Conservation (phyloP, 2,113 vertebrate species). For the Colius striatus region DNA sequence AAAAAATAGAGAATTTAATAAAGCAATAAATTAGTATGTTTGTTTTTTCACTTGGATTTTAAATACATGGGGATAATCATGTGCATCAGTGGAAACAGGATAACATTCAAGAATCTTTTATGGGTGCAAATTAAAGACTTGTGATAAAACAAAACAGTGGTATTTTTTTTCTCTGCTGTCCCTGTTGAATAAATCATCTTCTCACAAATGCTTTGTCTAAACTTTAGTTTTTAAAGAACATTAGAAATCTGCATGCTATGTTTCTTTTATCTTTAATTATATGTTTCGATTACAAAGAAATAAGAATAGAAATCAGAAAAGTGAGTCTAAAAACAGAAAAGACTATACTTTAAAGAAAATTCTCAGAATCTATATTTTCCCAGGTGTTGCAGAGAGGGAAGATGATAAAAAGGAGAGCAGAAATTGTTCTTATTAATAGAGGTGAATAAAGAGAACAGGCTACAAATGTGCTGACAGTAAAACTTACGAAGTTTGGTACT, state of each 20-base stretch:
- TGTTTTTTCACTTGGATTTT: background rate
- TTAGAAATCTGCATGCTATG: background rate
- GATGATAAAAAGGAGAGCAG: background rate
- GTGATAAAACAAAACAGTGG: background rate
- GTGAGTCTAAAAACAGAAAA: background rate
- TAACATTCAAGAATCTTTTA: background rate
- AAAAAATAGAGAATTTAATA: background rate
- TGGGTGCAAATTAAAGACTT: background rate
- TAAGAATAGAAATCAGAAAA: background rate
- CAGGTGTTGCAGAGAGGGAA: background rate
- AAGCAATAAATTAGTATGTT: background rate
- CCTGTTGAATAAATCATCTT: background rate
- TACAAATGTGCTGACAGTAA: background rate
- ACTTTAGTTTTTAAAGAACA: background rate
- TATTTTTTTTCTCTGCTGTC: background rate
- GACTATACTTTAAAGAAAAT: background rate
- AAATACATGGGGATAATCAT: background rate
- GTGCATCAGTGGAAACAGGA: background rate
- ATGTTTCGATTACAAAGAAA: background rate
- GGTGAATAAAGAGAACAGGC: background rate
- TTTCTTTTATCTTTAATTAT: background rate
- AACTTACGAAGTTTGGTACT: background rate
- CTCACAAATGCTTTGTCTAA: background rate
- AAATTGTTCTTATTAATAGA: background rate
- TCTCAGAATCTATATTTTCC: background rate